Percentiles rank a stretch among this genome's conserved stretches.
These are phyloP conservation scores for Cheirogaleus major DNA, from an alignment of 2,797 vertebrate species.

Conservation along the genomic window DNA sequence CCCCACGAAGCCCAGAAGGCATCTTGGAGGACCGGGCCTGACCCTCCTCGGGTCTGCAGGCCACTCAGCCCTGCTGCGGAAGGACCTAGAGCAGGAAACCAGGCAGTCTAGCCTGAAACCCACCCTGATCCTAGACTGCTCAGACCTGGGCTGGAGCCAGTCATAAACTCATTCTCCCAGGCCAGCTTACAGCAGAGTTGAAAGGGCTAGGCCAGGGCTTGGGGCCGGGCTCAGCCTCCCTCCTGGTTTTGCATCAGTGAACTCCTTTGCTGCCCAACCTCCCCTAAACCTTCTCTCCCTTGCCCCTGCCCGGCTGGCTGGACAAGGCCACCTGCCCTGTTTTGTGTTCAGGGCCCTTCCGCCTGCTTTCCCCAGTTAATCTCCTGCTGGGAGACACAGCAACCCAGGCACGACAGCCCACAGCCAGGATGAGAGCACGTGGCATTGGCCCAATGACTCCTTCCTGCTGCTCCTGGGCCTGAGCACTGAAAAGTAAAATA, in stretches of 20 bases:
- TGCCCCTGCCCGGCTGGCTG: not conserved
- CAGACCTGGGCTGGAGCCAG: not conserved
- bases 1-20: not conserved
- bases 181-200: not conserved
- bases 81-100: not conserved
- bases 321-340: not conserved
- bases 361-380: no score
- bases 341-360: not conserved
- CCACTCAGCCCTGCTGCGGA: not conserved
- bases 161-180: slow-evolving; percentile 28
- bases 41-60: not conserved
- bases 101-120: not conserved
- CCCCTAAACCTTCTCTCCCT: not conserved
- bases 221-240: not conserved
- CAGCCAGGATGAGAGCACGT: not conserved
- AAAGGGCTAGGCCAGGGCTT: not conserved
- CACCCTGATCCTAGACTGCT: not conserved
- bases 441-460: not conserved
- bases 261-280: not conserved
- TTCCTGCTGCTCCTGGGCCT: not conserved
- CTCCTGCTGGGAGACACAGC: not conserved
- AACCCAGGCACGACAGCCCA: not conserved
- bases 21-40: not conserved
- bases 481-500: not conserved
- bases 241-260: not conserved